Evolutionary conservation across 2,113 vertebrate species (phyloP).

Genomic region (Gambusia affinis): DNA sequence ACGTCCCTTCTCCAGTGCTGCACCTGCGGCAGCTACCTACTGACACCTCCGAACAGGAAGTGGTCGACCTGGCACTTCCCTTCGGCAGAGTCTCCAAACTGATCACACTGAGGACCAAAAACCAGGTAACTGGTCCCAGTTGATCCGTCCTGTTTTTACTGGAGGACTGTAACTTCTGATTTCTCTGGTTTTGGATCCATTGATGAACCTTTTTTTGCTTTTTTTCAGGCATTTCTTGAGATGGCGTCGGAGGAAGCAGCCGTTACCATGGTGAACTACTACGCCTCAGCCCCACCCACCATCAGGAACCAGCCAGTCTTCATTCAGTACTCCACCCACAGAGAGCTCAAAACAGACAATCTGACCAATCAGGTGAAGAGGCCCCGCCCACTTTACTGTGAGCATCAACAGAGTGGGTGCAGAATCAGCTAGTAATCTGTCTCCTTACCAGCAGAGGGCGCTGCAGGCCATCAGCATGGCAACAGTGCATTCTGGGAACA

Average conservation of each 20-base stretch:
- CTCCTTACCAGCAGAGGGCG: conserved; percentile 37
- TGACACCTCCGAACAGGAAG: conserved; percentile 65
- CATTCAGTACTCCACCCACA: conserved; percentile 67
- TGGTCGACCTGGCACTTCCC: conserved; percentile 48
- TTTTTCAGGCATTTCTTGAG: conserved; percentile 54
- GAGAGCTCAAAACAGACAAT: conserved; percentile 62
- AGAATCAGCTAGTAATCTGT: neutral
- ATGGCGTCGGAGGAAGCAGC: conserved; percentile 62
- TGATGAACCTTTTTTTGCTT: neutral
- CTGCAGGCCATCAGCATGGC: conserved; percentile 50
- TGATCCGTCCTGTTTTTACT: too few species aligned
- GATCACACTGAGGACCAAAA: conserved; percentile 48
- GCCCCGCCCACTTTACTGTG: neutral
- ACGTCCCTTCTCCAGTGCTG: conserved; percentile 52
- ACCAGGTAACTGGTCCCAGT: neutral
- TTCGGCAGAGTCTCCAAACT: conserved; percentile 56
- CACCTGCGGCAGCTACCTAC: conserved; percentile 58
- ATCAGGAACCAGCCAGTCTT: conserved; percentile 66
- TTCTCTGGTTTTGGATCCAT: neutral
- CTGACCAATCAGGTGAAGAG: conserved; percentile 54
- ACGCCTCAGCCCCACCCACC: conserved; percentile 53
- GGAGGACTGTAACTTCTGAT: too few species aligned
- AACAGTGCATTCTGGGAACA: conserved; percentile 61
- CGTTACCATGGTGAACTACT: conserved; percentile 67
- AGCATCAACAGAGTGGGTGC: neutral